Evolutionary conservation across 2,113 vertebrate species (phyloP), one percentile per base, ranked within the genome.

Genomic region (Forbesichthys agassizii): DNA sequence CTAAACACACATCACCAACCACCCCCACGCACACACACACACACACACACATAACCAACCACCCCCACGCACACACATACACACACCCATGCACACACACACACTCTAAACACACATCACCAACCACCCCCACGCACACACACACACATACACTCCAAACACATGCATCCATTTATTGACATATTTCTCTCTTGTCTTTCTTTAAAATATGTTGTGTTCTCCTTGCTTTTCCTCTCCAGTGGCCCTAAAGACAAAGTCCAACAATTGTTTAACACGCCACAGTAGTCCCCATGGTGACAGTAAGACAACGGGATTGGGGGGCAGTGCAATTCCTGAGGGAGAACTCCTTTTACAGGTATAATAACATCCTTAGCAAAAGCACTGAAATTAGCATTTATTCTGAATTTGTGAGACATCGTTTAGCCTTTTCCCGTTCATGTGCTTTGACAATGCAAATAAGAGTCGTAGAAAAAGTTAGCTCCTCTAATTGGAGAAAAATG

Each of bases 321-420:
- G 68, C 0, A 9, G 46, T 0, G 3, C 0, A 3, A 3, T 84
- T 2, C 73, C 88, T 8, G 88, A 90, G 75, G 88, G 88, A 36
- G 86, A 90, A 36, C 78, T 88, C 62, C 86, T 90, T 77, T 78
- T 90, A 62, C 85, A 90, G 86, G 88, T 71, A 2, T 27, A 20
- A 81, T 71, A 20, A 36, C 66, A 0, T 33, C 7, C 5, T 42
- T 42, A 36, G 66, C 33, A 18, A 47, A 1, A 27, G 3, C 27
- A 33, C 49, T 52, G 36, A 5, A 42, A 42, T 42, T 42, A 42
- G 36, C 36, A 42, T 42, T 42, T 1, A 42, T 42, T 42, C 36
- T 42, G 5, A 6, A 42, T 42, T 42, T 42, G 36, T 1, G 3
- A 42, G 36, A 42, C 5, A 6, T 8, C 0, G 36, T 42, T 8